phyloP scores from a whole-genome alignment of 2,797 vertebrate species.

The Eremophila alpestris region DNA sequence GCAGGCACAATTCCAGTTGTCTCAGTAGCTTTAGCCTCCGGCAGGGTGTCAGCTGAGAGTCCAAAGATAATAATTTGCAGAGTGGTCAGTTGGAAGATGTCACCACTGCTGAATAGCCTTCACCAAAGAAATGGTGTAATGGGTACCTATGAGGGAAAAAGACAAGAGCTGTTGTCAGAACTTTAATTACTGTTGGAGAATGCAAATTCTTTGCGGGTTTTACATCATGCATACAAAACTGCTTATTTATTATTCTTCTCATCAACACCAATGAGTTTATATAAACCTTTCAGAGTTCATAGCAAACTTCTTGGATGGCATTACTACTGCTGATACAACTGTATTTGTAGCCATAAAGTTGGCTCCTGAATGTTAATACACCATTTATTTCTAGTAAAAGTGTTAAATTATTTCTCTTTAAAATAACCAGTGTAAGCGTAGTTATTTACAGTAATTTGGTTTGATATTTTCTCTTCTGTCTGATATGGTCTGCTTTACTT shows the following conservation, averaged over 20 bases:
- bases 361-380: background rate
- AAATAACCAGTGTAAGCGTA: background rate
- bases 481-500: background rate
- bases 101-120: slow-evolving; percentile 70
- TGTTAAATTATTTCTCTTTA: background rate
- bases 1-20: slow-evolving; percentile 81
- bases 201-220: background rate
- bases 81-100: slow-evolving; percentile 69
- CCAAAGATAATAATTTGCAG: slow-evolving; percentile 78
- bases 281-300: background rate
- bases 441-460: background rate
- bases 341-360: background rate
- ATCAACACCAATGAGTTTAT: background rate
- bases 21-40: slow-evolving; percentile 67
- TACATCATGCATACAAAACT: background rate
- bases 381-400: background rate
- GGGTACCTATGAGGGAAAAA: slow-evolving; percentile 79
- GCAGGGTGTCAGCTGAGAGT: slow-evolving; percentile 69
- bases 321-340: background rate
- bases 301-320: background rate
- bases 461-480: background rate
- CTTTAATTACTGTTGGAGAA: background rate
- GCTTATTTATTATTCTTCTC: background rate
- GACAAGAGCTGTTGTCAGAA: slow-evolving; percentile 77
- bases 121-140: slow-evolving; percentile 71